Base-by-base conservation (phyloP, 2,888 invertebrate species). In the Tenthredo scrophulariae region DNA sequence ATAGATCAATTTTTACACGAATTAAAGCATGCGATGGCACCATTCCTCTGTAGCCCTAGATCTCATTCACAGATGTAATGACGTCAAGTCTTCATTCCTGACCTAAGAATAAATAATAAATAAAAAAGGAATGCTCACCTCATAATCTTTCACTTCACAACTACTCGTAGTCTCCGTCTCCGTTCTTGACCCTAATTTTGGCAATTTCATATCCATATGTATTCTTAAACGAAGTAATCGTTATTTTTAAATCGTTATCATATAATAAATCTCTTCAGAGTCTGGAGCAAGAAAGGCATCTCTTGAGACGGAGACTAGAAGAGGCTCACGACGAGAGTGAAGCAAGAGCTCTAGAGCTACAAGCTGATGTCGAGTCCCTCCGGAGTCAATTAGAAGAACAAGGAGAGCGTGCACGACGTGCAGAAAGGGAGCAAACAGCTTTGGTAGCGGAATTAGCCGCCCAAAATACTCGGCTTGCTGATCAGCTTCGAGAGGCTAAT, bases 221-320 rank as follows among this genome's bases (percentile, higher is more conserved):
- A 70, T 43, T 40, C 33, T 22, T 40, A 15, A 1, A 13, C 15
- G 2, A 22, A 7, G 37, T 18, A n/a, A 7, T 43, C n/a, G 54
- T 5, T 65, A 46, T 37, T 43, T 18, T 67, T 54, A 15, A 50
- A 84, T 37, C 2, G 22, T 18, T 18, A 37, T 37, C 46, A 54
- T 79, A 65, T 5, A 89, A 88, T 87, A 13, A 62, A 62, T 88
- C 87, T 84, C 94, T 94, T 0, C 95, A 99, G 98, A 96, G 96
- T 92, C 95, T 98, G 93, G 98, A 98, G 94, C 98, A 99, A 94
- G 98, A 99, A 94, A 97, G 98, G 90, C 97, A 99, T 94, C 95
- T 97, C 83, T 95, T 99, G 83, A 95, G 97, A 86, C 95, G 98
- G 87, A 97, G 97, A 90, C 94, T 99, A 91, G 97, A 97, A 90